phyloP scores from a whole-genome alignment of 2,113 vertebrate genomes.

The Coturnix japonica region DNA sequence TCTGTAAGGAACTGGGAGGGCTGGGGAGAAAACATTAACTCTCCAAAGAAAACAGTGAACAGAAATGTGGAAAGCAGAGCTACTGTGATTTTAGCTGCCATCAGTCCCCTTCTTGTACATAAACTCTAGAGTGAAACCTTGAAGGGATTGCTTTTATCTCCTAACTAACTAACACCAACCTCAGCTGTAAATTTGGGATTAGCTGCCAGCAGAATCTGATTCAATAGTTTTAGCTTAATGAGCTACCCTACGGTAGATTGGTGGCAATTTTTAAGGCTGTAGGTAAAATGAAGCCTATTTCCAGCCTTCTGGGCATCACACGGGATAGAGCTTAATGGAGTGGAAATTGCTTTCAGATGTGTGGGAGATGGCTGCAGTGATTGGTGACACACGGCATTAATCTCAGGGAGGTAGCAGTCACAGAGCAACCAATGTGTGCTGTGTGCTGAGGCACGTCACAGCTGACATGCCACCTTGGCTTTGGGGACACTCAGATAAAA shows the following conservation, averaged over 20 bases:
- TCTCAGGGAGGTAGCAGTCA: not conserved
- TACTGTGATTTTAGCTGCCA: not conserved
- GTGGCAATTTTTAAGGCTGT: not conserved
- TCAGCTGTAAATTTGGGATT: not conserved
- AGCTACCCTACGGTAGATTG: not conserved
- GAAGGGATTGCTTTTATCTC: not conserved
- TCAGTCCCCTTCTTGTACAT: not conserved
- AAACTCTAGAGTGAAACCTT: not conserved
- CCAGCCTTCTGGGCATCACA: not conserved
- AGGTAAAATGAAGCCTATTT: not conserved
- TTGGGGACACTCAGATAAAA: not conserved
- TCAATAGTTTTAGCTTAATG: not conserved
- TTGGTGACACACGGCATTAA: not conserved
- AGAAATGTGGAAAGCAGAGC: not conserved
- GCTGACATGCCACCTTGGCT: not conserved
- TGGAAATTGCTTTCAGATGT: constrained; percentile 13
- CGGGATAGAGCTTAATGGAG: not conserved
- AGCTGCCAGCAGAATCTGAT: not conserved
- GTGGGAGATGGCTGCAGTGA: not conserved
- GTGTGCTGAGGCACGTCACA: not conserved
- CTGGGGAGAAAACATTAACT: not conserved
- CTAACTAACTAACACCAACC: not conserved
- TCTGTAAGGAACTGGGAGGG: not conserved
- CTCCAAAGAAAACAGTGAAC: not conserved
- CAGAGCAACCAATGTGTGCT: not conserved